Percentiles rank a stretch among this genome's conserved stretches.
These are phyloP conservation scores for Erebia ligea DNA, from an alignment of 2,888 invertebrate genomes.

Conservation along the genomic window DNA sequence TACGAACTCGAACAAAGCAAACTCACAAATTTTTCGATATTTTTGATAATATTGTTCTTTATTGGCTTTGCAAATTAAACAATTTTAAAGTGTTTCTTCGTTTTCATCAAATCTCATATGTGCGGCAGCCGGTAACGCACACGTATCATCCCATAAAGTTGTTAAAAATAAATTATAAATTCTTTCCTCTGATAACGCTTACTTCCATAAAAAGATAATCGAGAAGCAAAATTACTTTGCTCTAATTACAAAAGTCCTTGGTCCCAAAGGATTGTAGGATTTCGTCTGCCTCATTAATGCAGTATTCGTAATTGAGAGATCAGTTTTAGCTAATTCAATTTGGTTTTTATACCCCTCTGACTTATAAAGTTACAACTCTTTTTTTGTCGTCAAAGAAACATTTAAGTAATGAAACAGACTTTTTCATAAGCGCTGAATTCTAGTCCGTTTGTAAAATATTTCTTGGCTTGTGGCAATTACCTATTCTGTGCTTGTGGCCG, in stretches of 20 bases:
- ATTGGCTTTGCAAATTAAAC: too few relatives aligned
- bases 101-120: too few relatives aligned
- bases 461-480: too few relatives aligned
- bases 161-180: too few relatives aligned
- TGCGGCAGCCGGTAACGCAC: too few relatives aligned
- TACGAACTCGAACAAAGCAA: too few relatives aligned
- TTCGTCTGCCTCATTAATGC: conserved; percentile 16
- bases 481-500: too few relatives aligned
- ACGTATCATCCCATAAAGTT: too few relatives aligned
- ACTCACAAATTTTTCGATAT: too few relatives aligned
- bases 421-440: not conserved
- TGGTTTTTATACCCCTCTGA: conserved; percentile 9
- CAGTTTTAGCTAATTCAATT: conserved; percentile 28
- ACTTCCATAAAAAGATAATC: conserved; percentile 16
- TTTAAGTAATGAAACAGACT: too few relatives aligned
- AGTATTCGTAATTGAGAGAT: conserved; percentile 23
- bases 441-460: not conserved
- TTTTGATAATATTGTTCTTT: too few relatives aligned
- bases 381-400: not conserved
- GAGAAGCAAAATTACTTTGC: conserved; percentile 14
- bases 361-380: not conserved
- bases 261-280: conserved; percentile 28
- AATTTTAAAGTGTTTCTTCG: too few relatives aligned
- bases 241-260: conserved; percentile 30
- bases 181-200: not conserved